Conservation (phyloP, 92 coral and sea anemone genomes). For the Bergia puertoricense region DNA sequence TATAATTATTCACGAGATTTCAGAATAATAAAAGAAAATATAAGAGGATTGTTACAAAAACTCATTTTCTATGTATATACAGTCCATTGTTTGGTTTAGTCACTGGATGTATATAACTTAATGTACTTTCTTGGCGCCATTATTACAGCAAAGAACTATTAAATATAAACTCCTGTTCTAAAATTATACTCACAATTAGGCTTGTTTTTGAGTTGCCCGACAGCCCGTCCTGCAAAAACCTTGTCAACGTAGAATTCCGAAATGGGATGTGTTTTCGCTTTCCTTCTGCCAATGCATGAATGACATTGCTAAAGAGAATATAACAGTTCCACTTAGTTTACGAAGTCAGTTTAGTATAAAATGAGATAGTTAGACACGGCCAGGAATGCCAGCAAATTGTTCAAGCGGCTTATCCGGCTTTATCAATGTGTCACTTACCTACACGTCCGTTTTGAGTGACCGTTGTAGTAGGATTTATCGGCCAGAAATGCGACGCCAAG, state of each 20-base stretch:
- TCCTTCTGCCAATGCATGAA: constrained; percentile 86
- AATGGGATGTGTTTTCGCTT: constrained; percentile 78
- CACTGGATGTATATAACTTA: background rate
- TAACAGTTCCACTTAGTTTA: background rate
- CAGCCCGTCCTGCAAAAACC: constrained; percentile 80
- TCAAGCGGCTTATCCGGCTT: background rate
- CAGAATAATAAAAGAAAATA: too few species aligned
- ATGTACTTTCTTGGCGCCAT: background rate
- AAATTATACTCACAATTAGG: constrained; percentile 63
- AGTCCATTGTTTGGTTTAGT: too few species aligned
- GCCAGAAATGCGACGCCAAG: background rate
- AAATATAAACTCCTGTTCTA: background rate
- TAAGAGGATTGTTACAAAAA: too few species aligned
- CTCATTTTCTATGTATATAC: too few species aligned
- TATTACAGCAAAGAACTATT: too few species aligned
- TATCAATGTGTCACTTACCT: background rate
- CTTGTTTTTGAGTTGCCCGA: constrained; percentile 88
- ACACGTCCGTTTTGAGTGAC: background rate
- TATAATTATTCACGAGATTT: too few species aligned
- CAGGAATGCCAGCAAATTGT: background rate
- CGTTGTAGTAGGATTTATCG: background rate
- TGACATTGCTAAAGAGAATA: constrained; percentile 68
- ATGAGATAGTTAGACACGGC: background rate
- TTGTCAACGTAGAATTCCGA: constrained; percentile 78
- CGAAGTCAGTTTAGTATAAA: background rate